Conservation (phyloP, 1,140 invertebrate species). For the Calycopis cecrops region DNA sequence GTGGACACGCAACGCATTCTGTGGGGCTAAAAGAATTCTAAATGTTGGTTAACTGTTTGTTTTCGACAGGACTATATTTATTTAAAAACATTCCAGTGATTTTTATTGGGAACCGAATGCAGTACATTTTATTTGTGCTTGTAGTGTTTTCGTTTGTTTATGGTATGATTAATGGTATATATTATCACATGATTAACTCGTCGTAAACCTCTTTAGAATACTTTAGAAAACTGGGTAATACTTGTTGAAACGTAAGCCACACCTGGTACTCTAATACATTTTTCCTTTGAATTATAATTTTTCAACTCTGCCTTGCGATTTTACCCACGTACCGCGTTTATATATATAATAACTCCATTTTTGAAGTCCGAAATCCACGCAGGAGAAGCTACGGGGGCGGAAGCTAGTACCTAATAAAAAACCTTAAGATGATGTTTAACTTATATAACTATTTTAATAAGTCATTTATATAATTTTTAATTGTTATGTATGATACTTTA, state of each 20-base stretch:
- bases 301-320: too few species aligned
- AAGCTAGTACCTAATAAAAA: too few species aligned
- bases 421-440: too few species aligned
- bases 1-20: background rate
- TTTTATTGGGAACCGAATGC: background rate
- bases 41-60: background rate
- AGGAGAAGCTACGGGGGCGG: too few species aligned
- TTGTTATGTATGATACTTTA: too few species aligned
- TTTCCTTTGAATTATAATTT: too few species aligned
- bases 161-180: background rate
- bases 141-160: background rate
- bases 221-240: background rate
- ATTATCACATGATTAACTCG: background rate
- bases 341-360: too few species aligned
- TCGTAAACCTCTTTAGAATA: background rate
- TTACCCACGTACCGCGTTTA: too few species aligned
- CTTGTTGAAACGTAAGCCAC: background rate
- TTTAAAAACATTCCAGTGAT: background rate
- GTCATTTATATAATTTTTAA: too few species aligned
- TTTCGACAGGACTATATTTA: background rate
- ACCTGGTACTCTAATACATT: background rate
- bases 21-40: slow-evolving; percentile 3
- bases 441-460: too few species aligned
- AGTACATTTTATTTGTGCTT: background rate
- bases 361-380: too few species aligned